Base-by-base conservation (phyloP, 2,888 invertebrate species). In the Boloria euphrosyne region DNA sequence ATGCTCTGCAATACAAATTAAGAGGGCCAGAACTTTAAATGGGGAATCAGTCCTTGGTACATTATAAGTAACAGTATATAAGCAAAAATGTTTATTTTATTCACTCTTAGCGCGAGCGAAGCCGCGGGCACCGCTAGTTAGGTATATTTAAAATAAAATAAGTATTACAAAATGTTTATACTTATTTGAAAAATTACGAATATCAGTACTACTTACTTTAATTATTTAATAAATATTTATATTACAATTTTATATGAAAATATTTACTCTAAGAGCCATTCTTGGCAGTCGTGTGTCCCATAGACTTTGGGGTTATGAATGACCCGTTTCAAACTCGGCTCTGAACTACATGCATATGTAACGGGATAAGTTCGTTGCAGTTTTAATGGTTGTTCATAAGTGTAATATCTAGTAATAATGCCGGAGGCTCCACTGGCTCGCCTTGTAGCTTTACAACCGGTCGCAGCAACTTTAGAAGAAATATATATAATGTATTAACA, bases 361-460 rank as follows among this genome's bases (percentile, higher is more conserved):
- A 85, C 79, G 80, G 82, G 79, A 74, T 79, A 87, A 86, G 85
- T 85, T 81, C 76, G 79, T 77, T 85, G 84, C 83, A 84, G 84
- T 87, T 85, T 79, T 87, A 87, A 90, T 85, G 80, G 82, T 89
- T 86, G 89, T 91, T 90, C 76, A 70, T 87, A 90, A 91, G 89
- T 90, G 87, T 89, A 86, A 87, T 89, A 90, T 89, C 83, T 83
- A 75, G 84, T 81, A 86, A 87, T 87, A 86, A 85, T 84, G 71
- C 74, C 71, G 73, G 69, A 71, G 74, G 66, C 71, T 70, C 72
- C 62, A 61, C 73, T 57, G 71, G 67, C 72, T 68, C 58, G 71
- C 74, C 74, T 74, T 69, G 74, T 73, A 73, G 73, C 73, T 77
- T 75, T 74, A 74, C 65, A 74, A 57, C 63, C 55, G 16, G 61